Conservation (phyloP, 2,113 vertebrate genomes). For the Motacilla alba region DNA sequence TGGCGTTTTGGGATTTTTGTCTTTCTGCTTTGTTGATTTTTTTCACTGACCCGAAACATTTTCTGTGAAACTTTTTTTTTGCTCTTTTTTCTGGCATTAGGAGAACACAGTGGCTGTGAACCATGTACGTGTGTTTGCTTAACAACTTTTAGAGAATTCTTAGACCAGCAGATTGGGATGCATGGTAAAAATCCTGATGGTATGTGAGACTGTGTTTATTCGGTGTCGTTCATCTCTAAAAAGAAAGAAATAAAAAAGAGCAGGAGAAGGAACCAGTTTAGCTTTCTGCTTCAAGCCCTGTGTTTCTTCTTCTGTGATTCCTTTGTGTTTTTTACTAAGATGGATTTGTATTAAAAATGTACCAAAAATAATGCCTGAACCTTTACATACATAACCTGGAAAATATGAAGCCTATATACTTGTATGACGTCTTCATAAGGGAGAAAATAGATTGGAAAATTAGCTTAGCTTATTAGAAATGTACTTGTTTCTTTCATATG, state of each 20-base stretch:
- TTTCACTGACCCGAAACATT: not conserved
- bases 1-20: not conserved
- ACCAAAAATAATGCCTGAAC: not conserved
- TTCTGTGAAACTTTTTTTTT: not conserved
- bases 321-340: not conserved
- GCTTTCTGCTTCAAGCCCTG: not conserved
- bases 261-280: not conserved
- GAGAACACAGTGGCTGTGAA: not conserved
- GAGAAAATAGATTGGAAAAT: not conserved
- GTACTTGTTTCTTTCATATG: not conserved
- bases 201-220: not conserved
- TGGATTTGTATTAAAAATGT: not conserved
- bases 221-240: not conserved
- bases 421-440: not conserved
- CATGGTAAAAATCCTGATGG: not conserved
- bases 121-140: not conserved
- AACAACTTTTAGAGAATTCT: not conserved
- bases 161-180: not conserved
- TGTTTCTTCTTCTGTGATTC: not conserved
- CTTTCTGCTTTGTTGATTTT: not conserved
- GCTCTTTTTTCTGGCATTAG: not conserved
- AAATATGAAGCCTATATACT: not conserved
- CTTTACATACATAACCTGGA: not conserved
- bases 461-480: not conserved
- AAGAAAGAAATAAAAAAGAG: not conserved